Evolutionary conservation across 2,797 vertebrate species (phyloP), one percentile per base, ranked within the genome.

Genomic region (Pelodytes ibericus): DNA sequence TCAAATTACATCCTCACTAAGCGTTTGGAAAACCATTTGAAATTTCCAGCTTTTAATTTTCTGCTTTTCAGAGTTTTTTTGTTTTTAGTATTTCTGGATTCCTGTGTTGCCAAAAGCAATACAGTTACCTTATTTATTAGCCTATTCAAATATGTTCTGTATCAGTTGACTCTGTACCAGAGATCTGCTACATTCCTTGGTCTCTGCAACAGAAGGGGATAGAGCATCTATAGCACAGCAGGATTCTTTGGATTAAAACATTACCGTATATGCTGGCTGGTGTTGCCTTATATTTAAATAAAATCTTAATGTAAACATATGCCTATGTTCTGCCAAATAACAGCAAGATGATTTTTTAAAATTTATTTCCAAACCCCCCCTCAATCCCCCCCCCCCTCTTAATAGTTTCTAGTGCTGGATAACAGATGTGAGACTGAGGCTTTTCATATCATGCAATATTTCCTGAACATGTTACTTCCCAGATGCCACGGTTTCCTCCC

Each of bases 241-340:
- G 87, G 88, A 83, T 82, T 82, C 76, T 88, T 88, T 87, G 87
- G 51, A 88, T 86, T 92, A 90, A 91, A 93, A 90, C 81, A 91
- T 94, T n/a, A n/a, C n/a, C n/a, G n/a, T n/a, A n/a, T 80, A 93
- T 93, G 91, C 96, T 93, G 89, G 89, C 89, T 95, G 94, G 93
- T 95, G 94, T 94, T 96, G 96, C 95, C 96, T 96, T 96, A 96
- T 95, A 96, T 91, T 98, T 94, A 96, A 96, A 95, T 94, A 94
- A 90, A 93, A 90, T 91, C 92, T 93, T 93, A 93, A 83, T 85
- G 83, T 86, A 84, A 84, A 83, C 86, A 83, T 88, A n/a, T n/a
- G 86, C 86, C 87, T 89, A 86, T 89, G 86, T 91, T 88, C 90
- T 86, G 87, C 90, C 91, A 91, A 91, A 92, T 91, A 87, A 88